Evolutionary conservation across 2,113 vertebrate genomes (phyloP).

Genomic region (Notarius lentiginosus): DNA sequence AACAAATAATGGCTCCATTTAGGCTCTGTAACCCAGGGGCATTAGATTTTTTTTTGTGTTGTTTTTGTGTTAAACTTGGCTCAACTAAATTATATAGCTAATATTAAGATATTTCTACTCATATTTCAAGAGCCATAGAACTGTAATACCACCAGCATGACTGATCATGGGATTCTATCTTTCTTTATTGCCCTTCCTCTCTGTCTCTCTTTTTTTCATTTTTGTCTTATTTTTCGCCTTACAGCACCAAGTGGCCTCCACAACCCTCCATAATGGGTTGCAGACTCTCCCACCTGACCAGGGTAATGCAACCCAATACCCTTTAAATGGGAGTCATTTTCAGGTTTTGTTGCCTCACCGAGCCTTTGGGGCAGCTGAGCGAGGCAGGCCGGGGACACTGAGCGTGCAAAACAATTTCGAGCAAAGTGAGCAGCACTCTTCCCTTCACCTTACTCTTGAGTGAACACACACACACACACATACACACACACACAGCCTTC

Average conservation of each 20-base stretch:
- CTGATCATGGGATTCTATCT: constrained; percentile 25
- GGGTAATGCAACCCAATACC: constrained; percentile 62
- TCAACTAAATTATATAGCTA: constrained; percentile 33
- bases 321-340: constrained; percentile 64
- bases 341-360: constrained; percentile 62
- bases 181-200: constrained; percentile 18
- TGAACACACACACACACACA: constrained; percentile 24
- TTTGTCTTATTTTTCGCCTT: constrained; percentile 51
- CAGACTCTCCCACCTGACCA: constrained; percentile 59
- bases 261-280: constrained; percentile 57
- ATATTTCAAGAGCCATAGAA: constrained; percentile 31
- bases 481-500: constrained; percentile 49
- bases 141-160: constrained; percentile 25
- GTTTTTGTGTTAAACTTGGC: constrained; percentile 25
- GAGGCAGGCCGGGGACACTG: constrained; percentile 46
- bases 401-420: constrained; percentile 58
- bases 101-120: constrained; percentile 21
- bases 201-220: constrained; percentile 32
- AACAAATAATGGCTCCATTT: constrained; percentile 37
- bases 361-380: constrained; percentile 62
- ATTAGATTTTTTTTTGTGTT: constrained; percentile 8
- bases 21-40: constrained; percentile 13
- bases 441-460: constrained; percentile 45
- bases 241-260: constrained; percentile 50
- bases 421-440: constrained; percentile 45